These are phyloP conservation scores for Steinernema scapterisci DNA, from an alignment of 2,888 invertebrate genomes.

Conservation along the genomic window DNA sequence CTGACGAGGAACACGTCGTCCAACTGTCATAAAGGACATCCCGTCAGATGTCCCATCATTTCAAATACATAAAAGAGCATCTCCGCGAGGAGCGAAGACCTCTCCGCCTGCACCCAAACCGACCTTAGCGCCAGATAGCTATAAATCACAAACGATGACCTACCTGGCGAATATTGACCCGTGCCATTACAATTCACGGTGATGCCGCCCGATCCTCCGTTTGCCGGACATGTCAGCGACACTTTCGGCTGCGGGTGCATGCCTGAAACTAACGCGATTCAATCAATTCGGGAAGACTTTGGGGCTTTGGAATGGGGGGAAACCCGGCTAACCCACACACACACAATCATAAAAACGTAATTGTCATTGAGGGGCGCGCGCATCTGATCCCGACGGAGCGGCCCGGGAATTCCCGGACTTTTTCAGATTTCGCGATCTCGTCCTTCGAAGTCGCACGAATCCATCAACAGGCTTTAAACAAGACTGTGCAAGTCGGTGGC, in stretches of 20 bases:
- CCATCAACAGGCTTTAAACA: neutral
- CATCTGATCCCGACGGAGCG: constrained; percentile 21
- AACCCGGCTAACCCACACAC: neutral
- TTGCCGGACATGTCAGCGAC: constrained; percentile 16
- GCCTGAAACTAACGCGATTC: constrained; percentile 18
- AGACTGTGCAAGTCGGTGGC: constrained; percentile 1
- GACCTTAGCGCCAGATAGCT: neutral
- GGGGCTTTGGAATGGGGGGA: neutral
- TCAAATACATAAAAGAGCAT: too few relatives aligned
- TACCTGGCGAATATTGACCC: constrained; percentile 26
- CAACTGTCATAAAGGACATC: too few relatives aligned
- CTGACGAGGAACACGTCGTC: too few relatives aligned
- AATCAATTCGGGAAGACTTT: constrained; percentile 12
- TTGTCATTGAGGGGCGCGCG: neutral
- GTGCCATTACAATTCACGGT: constrained; percentile 16
- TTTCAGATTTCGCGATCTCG: neutral
- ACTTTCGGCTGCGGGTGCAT: constrained; percentile 30
- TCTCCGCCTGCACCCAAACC: too few relatives aligned
- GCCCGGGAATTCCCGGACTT: neutral
- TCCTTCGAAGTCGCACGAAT: neutral
- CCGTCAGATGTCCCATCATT: too few relatives aligned
- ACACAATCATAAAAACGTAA: constrained; percentile 23
- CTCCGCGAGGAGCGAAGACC: too few relatives aligned
- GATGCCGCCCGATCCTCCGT: neutral
- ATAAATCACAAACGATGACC: constrained; percentile 1